Conservation (phyloP, 1,140 invertebrate species). For the Akabosia matsudoensis region DNA sequence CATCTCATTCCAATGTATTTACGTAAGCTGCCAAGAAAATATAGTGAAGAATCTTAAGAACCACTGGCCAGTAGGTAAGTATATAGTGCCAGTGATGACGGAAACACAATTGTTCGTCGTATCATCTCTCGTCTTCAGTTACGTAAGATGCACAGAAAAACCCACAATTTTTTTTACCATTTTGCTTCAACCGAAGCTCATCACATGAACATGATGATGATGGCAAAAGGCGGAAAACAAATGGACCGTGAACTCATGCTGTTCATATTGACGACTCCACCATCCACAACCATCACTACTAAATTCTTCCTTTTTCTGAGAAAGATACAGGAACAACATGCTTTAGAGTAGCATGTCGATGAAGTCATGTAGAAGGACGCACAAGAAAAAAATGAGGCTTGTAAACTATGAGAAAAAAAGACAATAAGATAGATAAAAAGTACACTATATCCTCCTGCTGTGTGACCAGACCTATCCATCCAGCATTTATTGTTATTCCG, state of each 20-base stretch:
- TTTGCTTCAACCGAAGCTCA: background rate
- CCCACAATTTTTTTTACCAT: background rate
- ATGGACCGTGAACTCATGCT: conserved; percentile 16
- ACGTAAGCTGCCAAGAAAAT: too few species aligned
- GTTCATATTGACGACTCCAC: background rate
- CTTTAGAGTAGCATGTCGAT: too few species aligned
- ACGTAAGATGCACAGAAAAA: background rate
- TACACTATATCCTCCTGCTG: background rate
- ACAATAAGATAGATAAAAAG: too few species aligned
- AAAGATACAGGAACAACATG: too few species aligned
- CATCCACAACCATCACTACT: background rate
- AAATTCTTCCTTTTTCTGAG: background rate
- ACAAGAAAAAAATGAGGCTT: too few species aligned
- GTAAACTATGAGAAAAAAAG: too few species aligned
- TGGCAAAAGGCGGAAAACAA: conserved; percentile 4
- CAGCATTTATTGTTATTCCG: background rate
- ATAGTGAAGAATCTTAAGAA: too few species aligned
- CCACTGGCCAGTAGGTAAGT: too few species aligned
- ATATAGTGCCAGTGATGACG: too few species aligned
- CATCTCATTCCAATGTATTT: too few species aligned
- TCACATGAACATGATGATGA: background rate
- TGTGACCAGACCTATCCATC: background rate
- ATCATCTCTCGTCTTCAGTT: background rate
- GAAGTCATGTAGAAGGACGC: too few species aligned
- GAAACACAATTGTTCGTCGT: background rate